phyloP scores from a whole-genome alignment of 1,140 invertebrate genomes.

The Drosophila arawakana region DNA sequence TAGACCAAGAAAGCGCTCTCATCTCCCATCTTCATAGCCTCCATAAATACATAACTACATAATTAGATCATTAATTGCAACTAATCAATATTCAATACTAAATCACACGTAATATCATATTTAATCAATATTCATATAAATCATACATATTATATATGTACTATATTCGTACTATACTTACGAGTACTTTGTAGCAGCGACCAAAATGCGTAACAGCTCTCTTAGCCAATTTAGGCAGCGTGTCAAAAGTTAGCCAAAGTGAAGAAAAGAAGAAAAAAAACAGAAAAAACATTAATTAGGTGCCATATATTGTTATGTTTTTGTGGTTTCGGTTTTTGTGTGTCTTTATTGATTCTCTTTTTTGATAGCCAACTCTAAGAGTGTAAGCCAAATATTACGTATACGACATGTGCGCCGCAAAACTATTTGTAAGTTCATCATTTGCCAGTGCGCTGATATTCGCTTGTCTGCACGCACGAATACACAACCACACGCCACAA shows the following conservation, averaged over 20 bases:
- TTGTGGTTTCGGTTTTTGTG: background rate
- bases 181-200: slow-evolving; percentile 33
- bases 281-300: slow-evolving; percentile 25
- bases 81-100: slow-evolving; percentile 17
- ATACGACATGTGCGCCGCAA: slow-evolving; percentile 69
- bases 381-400: slow-evolving; percentile 77
- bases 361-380: slow-evolving; percentile 65
- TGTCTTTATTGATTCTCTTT: slow-evolving; percentile 29
- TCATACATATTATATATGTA: background rate
- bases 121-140: slow-evolving; percentile 16
- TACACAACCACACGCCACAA: slow-evolving; percentile 25
- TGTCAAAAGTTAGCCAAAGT: slow-evolving; percentile 68
- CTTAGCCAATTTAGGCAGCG: slow-evolving; percentile 66
- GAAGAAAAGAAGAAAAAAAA: no score
- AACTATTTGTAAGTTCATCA: slow-evolving; percentile 71
- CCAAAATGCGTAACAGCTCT: slow-evolving; percentile 31
- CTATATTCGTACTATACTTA: slow-evolving; percentile 13
- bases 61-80: slow-evolving; percentile 14
- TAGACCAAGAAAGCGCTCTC: slow-evolving; percentile 36
- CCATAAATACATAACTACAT: background rate
- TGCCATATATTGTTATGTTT: slow-evolving; percentile 40
- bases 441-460: slow-evolving; percentile 53
- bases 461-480: slow-evolving; percentile 71
- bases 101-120: slow-evolving; percentile 6
- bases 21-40: slow-evolving; percentile 1